A percentile compares a stretch with the other conserved stretches of the same genome.
phyloP scores from a whole-genome alignment of 2,797 vertebrate species.

The Poeciliopsis paucimaculata region DNA sequence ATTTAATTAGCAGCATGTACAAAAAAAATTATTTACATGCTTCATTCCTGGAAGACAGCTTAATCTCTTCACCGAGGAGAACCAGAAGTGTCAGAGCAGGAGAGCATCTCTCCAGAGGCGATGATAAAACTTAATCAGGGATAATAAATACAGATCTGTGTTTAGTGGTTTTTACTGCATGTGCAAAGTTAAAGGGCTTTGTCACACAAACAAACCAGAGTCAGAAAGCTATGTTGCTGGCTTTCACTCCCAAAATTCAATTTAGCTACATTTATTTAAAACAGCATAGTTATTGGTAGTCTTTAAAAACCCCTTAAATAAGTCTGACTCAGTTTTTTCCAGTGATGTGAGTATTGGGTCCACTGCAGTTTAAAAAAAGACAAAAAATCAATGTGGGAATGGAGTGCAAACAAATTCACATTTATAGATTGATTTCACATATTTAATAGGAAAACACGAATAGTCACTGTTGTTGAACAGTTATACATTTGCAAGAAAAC shows the following conservation, averaged over 20 bases:
- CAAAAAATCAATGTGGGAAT: not conserved
- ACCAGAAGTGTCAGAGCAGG: conserved; percentile 22
- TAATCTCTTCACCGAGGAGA: conserved; percentile 8
- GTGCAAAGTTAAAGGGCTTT: not conserved
- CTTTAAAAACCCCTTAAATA: not conserved
- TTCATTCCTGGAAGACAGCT: conserved; percentile 39
- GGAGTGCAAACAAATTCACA: not conserved
- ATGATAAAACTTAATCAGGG: conserved; percentile 6
- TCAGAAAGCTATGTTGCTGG: not conserved
- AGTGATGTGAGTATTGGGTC: not conserved
- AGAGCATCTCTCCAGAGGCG: not conserved
- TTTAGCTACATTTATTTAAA: not conserved
- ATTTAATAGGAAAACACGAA: not conserved
- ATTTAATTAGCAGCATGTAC: conserved; percentile 45
- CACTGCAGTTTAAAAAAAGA: not conserved
- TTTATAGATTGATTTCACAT: not conserved
- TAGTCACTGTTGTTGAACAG: not conserved
- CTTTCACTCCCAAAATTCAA: not conserved
- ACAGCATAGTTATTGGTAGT: not conserved
- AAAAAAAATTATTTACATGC: conserved; percentile 24
- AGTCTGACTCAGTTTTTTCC: not conserved
- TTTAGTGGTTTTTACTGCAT: conserved; percentile 2
- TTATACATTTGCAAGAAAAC: not conserved
- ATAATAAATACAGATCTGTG: conserved; percentile 23
- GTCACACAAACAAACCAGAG: not conserved